Base-by-base conservation (phyloP, 2,113 vertebrate species). In the Morone saxatilis region DNA sequence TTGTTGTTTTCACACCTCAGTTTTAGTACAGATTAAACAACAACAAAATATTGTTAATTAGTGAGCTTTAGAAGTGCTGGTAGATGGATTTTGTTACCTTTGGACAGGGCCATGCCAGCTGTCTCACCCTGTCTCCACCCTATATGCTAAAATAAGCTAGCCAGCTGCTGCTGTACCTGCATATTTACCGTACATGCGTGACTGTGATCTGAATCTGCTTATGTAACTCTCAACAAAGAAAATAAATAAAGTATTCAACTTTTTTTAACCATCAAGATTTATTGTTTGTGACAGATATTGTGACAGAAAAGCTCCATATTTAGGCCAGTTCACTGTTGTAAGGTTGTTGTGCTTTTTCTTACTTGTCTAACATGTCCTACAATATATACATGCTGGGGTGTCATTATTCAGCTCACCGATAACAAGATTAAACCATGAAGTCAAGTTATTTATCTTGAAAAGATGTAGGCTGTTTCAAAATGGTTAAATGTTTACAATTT, bases 401-500 rank as follows among this genome's bases (percentile, higher is more conserved):
- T 45, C 13, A 50, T 45, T 47, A 17, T 74, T 36, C 38, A 57
- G 12, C 7, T 38, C 43, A 20, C 13, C 22, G 9, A 13, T 56
- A 40, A 41, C 8, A 22, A 47, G 31, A 7, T 13, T n/a, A 22
- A 43, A 76, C 17, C 13, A 0, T 10, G 54, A 60, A 8, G n/a
- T 20, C 61, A 6, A 36, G 12, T n/a, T 7, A 71, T 38, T 50
- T 5, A 31, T 56, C 17, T 51, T 51, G 11, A 14, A 70, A 14
- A 45, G 57, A 53, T 6, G 1, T 8, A 20, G 40, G 40, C 14
- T 31, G 45, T 51, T 68, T 68, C 22, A 16, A 25, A 71, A 50
- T 13, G 53, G 6, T 22, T 53, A 4, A 47, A 62, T 43, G 45
- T 69, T 76, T 71, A 68, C 57, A 45, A 81, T 69, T 54, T 60